Percentiles rank a stretch among this genome's conserved stretches.
Evolutionary conservation across 1,140 invertebrate species (phyloP).

Genomic region (Drosophila asahinai): DNA sequence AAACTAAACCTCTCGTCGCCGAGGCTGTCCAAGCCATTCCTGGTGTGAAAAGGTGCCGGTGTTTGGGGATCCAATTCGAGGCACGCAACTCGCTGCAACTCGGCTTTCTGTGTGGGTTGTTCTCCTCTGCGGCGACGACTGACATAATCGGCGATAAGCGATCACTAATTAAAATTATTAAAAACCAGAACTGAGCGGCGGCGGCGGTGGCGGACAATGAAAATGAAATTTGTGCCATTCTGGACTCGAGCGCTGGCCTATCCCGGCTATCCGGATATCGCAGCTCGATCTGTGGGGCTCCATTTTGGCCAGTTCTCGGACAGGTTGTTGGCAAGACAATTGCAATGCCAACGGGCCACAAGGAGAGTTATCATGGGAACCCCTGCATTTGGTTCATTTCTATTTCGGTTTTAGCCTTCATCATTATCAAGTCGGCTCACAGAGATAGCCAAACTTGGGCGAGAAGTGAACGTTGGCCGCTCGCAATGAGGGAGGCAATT

Average conservation of each 20-base stretch:
- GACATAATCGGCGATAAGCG: constrained; percentile 77
- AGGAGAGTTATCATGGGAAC: constrained; percentile 74
- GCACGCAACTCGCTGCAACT: constrained; percentile 56
- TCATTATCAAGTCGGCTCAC: constrained; percentile 72
- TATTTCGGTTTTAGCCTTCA: constrained; percentile 56
- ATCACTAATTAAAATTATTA: constrained; percentile 81
- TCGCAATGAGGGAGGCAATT: constrained; percentile 67
- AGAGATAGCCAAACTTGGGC: constrained; percentile 73
- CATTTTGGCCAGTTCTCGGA: constrained; percentile 70
- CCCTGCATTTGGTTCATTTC: constrained; percentile 44
- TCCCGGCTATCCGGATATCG: constrained; percentile 48
- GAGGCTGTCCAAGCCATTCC: constrained; percentile 29
- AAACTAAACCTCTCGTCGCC: constrained; percentile 51
- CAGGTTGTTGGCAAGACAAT: constrained; percentile 82
- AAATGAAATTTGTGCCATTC: constrained; percentile 78
- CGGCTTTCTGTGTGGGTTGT: constrained; percentile 35
- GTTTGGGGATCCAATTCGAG: constrained; percentile 41
- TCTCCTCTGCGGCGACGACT: constrained; percentile 38
- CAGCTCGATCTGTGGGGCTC: constrained; percentile 47
- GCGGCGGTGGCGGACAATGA: constrained; percentile 51
- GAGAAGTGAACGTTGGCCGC: constrained; percentile 38
- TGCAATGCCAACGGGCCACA: constrained; percentile 39
- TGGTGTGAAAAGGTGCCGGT: constrained; percentile 50
- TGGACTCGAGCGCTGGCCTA: constrained; percentile 33
- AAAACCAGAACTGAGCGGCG: constrained; percentile 47